phyloP scores from a whole-genome alignment of 2,888 invertebrate genomes.

The Dryobotodes eremita region DNA sequence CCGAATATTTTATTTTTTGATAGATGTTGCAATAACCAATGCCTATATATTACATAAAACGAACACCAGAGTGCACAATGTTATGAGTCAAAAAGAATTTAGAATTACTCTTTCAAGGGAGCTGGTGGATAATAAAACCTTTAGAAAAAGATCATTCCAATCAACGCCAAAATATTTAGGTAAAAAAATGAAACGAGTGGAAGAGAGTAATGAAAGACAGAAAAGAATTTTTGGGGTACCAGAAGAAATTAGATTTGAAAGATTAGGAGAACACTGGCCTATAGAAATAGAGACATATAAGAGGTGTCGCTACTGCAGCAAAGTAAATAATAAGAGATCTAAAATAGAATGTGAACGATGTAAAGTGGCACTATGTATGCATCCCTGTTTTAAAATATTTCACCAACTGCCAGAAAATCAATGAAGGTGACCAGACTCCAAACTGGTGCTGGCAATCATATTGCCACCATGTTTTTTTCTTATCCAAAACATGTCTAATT shows the following conservation, averaged over 20 bases:
- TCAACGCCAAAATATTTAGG: slow-evolving; percentile 42
- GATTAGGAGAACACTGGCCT: background rate
- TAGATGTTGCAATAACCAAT: slow-evolving; percentile 20
- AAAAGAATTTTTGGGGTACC: background rate
- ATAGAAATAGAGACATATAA: slow-evolving; percentile 1
- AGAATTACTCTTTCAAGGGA: slow-evolving; percentile 48
- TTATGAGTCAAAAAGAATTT: background rate
- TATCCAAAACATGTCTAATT: too few relatives aligned
- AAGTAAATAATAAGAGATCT: slow-evolving; percentile 33
- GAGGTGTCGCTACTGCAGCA: slow-evolving; percentile 41
- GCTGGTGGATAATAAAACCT: slow-evolving; percentile 55
- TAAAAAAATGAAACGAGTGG: background rate
- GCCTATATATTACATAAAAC: slow-evolving; percentile 4
- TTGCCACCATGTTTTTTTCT: too few relatives aligned
- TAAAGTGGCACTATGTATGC: slow-evolving; percentile 40
- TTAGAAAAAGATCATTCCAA: slow-evolving; percentile 58
- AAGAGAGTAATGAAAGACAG: background rate
- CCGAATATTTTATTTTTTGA: slow-evolving; percentile 28
- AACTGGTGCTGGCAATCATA: too few relatives aligned
- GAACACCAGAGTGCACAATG: background rate
- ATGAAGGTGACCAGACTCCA: too few relatives aligned
- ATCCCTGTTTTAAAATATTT: too few relatives aligned
- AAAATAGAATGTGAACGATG: slow-evolving; percentile 43
- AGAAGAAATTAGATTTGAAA: background rate
- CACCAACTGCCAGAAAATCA: too few relatives aligned